Evolutionary conservation across 1,140 invertebrate genomes (phyloP).

Genomic region (Brachionus asplanchnoidis): DNA sequence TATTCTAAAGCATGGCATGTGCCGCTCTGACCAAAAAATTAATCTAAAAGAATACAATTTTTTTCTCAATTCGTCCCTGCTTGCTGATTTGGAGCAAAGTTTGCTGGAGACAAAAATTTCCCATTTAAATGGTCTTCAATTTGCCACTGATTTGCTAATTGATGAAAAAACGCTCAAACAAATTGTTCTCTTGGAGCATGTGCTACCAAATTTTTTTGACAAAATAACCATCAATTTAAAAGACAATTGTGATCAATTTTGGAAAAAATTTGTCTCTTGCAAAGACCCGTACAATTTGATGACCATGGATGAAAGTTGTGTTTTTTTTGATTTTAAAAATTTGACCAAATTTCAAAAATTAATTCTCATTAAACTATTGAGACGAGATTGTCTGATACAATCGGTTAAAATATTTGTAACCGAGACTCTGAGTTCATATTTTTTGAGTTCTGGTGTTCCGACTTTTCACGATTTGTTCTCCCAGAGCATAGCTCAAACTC

Average conservation of each 20-base stretch:
- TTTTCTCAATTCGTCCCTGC: constrained; percentile 22
- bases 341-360: constrained; percentile 48
- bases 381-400: constrained; percentile 47
- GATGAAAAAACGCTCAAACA: not conserved
- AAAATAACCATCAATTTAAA: not conserved
- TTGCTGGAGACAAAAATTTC: not conserved
- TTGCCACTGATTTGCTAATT: not conserved
- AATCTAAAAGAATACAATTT: constrained; percentile 1
- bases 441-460: constrained; percentile 47
- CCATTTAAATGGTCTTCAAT: not conserved
- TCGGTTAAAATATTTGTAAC: constrained; percentile 49
- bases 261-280: not conserved
- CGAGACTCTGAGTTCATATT: constrained; percentile 49
- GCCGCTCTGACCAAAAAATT: not conserved
- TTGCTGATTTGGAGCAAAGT: constrained; percentile 17
- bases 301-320: not conserved
- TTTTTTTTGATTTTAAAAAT: not conserved
- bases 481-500: constrained; percentile 50
- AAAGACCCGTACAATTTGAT: constrained; percentile 14
- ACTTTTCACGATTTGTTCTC: constrained; percentile 51
- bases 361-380: constrained; percentile 51
- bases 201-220: not conserved
- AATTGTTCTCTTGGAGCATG: not conserved
- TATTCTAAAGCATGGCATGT: constrained; percentile 19
- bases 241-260: constrained; percentile 11